Evolutionary conservation across 1,140 invertebrate species (phyloP).

Genomic region (Drosophila pseudoananassae): DNA sequence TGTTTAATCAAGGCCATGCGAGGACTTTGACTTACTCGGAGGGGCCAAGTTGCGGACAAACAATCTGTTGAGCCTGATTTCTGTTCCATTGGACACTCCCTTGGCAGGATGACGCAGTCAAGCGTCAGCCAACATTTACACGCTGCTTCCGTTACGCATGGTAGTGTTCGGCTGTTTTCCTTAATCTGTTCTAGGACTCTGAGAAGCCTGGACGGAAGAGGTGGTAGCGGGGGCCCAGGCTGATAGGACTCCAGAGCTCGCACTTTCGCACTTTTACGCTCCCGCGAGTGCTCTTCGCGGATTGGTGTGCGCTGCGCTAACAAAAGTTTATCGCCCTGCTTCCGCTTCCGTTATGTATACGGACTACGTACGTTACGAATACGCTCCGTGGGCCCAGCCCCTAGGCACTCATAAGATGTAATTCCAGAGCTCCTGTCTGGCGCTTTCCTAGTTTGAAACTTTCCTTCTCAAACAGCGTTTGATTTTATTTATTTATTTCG

Average conservation of each 20-base stretch:
- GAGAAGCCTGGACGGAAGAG: too few species aligned
- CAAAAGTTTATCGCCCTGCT: conserved; percentile 81
- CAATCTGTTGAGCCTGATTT: conserved; percentile 49
- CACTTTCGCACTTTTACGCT: conserved; percentile 75
- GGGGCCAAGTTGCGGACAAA: conserved; percentile 11
- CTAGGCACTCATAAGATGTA: conserved; percentile 79
- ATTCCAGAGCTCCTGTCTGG: conserved; percentile 54
- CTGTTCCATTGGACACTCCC: conserved; percentile 13
- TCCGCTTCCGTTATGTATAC: conserved; percentile 61
- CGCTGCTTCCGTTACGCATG: conserved; percentile 54
- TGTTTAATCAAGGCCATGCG: conserved; percentile 23
- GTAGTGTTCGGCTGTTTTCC: conserved; percentile 41
- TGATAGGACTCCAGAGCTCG: conserved; percentile 25
- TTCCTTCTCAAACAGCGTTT: conserved; percentile 62
- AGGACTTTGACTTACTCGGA: not conserved
- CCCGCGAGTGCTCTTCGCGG: conserved; percentile 50
- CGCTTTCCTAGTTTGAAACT: conserved; percentile 52
- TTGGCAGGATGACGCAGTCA: conserved; percentile 60
- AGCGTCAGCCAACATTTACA: conserved; percentile 75
- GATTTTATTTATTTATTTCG: conserved; percentile 83
- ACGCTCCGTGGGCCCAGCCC: conserved; percentile 59
- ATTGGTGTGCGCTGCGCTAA: conserved; percentile 64
- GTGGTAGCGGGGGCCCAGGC: not conserved
- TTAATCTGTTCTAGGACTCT: conserved; percentile 24
- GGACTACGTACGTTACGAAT: conserved; percentile 41